These are phyloP conservation scores for Chrysoperla carnea DNA, from an alignment of 1,140 invertebrate species.

Conservation along the genomic window DNA sequence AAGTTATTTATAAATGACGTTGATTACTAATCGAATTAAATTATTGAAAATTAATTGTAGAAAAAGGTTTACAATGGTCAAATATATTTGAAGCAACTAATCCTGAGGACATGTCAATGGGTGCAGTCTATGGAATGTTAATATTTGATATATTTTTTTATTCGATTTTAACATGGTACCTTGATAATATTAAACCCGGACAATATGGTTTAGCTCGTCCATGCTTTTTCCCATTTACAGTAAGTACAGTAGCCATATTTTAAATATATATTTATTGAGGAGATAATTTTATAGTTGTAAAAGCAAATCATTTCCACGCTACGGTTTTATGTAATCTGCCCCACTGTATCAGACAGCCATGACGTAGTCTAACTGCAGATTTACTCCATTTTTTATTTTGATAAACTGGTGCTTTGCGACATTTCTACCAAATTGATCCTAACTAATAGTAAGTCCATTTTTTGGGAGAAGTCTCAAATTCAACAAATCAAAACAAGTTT, in stretches of 20 bases:
- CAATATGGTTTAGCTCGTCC: conserved; percentile 16
- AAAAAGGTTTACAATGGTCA: conserved; percentile 2
- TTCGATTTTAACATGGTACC: conserved; percentile 15
- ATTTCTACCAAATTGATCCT: too few species aligned
- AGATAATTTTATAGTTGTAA: too few species aligned
- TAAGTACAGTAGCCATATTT: neutral
- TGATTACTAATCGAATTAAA: neutral
- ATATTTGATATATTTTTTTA: conserved; percentile 12
- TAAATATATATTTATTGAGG: too few species aligned
- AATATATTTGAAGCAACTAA: conserved; percentile 1
- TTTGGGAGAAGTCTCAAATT: too few species aligned
- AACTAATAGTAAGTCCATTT: too few species aligned
- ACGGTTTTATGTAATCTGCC: too few species aligned
- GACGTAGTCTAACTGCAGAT: too few species aligned
- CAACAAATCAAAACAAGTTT: too few species aligned
- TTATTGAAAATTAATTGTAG: neutral
- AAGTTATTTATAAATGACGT: neutral
- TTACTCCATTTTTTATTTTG: too few species aligned
- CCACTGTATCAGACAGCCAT: too few species aligned
- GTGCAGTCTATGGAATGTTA: conserved; percentile 13
- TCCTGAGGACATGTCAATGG: conserved; percentile 7
- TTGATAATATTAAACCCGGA: conserved; percentile 16
- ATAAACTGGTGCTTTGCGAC: too few species aligned
- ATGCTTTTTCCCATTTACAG: conserved; percentile 12
- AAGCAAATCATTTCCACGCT: too few species aligned